Conservation (phyloP, 1,140 invertebrate genomes). For the Zaprionus nigranus region DNA sequence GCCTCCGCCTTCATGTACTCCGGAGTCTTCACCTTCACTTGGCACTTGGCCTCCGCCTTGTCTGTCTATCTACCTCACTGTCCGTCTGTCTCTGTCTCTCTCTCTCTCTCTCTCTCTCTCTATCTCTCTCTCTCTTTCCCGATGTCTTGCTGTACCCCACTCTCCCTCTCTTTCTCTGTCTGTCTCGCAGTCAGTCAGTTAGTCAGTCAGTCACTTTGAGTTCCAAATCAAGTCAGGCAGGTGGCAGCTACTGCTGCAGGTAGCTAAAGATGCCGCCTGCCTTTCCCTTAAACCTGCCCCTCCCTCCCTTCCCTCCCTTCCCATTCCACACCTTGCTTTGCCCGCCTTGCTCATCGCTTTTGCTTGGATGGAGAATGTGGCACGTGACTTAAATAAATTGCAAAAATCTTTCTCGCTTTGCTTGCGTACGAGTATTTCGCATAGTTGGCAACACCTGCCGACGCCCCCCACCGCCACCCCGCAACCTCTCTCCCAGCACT, state of each 20-base stretch:
- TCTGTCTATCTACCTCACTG: conserved; percentile 9
- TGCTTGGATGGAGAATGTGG: conserved; percentile 63
- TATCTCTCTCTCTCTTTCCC: not conserved
- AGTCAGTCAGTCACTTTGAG: conserved; percentile 75
- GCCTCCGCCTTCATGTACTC: not conserved
- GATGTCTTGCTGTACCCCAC: conserved; percentile 23
- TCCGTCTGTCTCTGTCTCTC: conserved; percentile 28
- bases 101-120: conserved; percentile 1
- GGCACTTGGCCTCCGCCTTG: not conserved
- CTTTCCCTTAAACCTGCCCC: not conserved
- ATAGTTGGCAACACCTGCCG: conserved; percentile 54
- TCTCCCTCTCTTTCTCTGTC: conserved; percentile 37
- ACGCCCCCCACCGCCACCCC: not conserved
- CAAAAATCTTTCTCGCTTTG: conserved; percentile 79
- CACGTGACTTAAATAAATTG: conserved; percentile 82
- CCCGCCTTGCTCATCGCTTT: conserved; percentile 15
- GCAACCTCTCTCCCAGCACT: not conserved
- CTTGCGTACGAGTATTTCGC: conserved; percentile 68
- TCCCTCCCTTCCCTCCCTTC: not conserved
- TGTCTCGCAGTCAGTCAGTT: conserved; percentile 51
- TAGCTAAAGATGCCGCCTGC: conserved; percentile 1
- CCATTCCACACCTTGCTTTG: not conserved
- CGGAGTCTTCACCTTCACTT: conserved; percentile 2
- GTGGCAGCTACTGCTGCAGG: conserved; percentile 32
- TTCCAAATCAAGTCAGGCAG: conserved; percentile 72